Percentiles rank a stretch among this genome's conserved stretches.
Evolutionary conservation across 2,797 vertebrate genomes (phyloP).

Genomic region (Halcyon smyrnensis): DNA sequence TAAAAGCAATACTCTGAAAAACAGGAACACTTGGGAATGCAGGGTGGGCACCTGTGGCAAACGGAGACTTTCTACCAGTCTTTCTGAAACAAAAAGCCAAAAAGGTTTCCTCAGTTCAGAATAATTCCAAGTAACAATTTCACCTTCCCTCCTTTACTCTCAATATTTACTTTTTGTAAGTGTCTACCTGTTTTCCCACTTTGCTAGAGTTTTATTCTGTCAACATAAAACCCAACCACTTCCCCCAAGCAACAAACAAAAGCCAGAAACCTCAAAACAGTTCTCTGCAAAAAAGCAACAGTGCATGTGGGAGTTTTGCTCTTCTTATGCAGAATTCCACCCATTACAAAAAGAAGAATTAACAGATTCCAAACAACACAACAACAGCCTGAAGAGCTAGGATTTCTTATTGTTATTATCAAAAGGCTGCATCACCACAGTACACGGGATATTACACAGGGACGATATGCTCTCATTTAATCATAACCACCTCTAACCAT

Average conservation of each 20-base stretch:
- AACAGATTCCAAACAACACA: background rate
- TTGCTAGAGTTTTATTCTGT: background rate
- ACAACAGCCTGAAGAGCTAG: background rate
- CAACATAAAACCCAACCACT: background rate
- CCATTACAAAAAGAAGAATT: background rate
- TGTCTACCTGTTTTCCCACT: background rate
- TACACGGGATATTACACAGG: background rate
- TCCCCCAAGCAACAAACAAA: background rate
- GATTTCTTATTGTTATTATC: background rate
- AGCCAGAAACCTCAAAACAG: background rate
- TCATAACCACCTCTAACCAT: background rate
- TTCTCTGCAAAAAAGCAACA: background rate
- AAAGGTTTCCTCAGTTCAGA: slow-evolving; percentile 37
- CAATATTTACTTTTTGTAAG: background rate
- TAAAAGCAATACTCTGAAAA: slow-evolving; percentile 97
- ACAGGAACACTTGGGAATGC: slow-evolving; percentile 98
- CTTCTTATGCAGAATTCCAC: background rate
- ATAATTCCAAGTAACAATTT: background rate
- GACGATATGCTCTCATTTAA: fast-evolving
- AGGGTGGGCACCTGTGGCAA: slow-evolving; percentile 98
- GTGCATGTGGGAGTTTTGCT: background rate
- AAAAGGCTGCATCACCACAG: background rate
- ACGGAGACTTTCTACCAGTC: slow-evolving; percentile 96
- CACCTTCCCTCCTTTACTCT: background rate
- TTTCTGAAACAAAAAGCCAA: slow-evolving; percentile 85